Evolutionary conservation across 2,888 invertebrate genomes (phyloP), one percentile per base, ranked within the genome.

Genomic region (Himalopsyche kuldschensis): DNA sequence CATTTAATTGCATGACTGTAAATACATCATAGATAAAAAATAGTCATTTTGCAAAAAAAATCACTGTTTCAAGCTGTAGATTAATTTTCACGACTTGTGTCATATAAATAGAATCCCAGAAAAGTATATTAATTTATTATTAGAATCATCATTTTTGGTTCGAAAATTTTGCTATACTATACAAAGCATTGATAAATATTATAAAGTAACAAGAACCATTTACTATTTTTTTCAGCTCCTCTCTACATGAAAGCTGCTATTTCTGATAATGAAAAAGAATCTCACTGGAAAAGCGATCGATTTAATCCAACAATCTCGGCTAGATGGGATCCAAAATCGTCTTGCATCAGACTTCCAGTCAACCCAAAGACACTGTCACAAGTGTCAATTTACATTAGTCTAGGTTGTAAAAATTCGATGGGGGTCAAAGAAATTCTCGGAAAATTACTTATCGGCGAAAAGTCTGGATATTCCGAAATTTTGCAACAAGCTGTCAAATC

Each of bases 191-290:
- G 41, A 41, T 35, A 35, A 35, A 35, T 41, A 15, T 41, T 15
- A 4, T 41, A 41, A 41, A 15, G 15, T 31, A 31, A 31, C 75
- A 30, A 0, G 31, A 11, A 31, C 17, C 15, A 27, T 75, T 20
- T 8, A 11, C 75, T 75, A 27, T 31, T 17, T 27, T 63, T 86
- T 85, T 84, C 89, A 94, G 94, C 94, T 47, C 94, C 94, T 81
- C 91, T 96, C 87, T 96, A 96, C 88, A 92, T 96, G 85, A 96
- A 96, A 90, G 95, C 96, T 84, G 94, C 94, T 0, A 93, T 95
- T 84, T 93, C 94, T 85, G 95, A 96, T 88, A 93, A 93, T 84
- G 94, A 93, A 87, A 90, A 91, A 0, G 92, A 92, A 87, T 91
- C 91, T 85, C 91, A 91, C 86, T 95, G 96, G 95, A 96, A 95